A percentile compares a stretch with the other conserved stretches of the same genome.
phyloP scores from a whole-genome alignment of 2,888 invertebrate species.

The Ernsta delagoae region DNA sequence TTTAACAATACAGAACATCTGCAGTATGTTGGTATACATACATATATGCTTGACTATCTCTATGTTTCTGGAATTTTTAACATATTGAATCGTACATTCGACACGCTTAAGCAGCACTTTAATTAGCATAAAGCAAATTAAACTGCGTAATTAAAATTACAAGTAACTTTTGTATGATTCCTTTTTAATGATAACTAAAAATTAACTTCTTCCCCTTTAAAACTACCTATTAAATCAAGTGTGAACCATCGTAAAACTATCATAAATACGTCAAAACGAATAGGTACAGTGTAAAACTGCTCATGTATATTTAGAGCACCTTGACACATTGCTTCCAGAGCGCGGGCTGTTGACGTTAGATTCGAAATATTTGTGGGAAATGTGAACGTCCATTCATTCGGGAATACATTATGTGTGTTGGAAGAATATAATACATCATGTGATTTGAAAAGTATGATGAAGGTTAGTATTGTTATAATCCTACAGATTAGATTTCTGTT shows the following conservation, averaged over 20 bases:
- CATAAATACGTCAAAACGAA: conserved; percentile 41
- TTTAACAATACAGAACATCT: background rate
- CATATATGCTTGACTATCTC: background rate
- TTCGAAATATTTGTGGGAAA: conserved; percentile 44
- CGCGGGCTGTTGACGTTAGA: conserved; percentile 43
- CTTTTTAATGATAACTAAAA: too few species aligned
- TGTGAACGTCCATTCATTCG: conserved; percentile 37
- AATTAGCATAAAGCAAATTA: too few species aligned
- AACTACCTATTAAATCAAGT: conserved; percentile 29
- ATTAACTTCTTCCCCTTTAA: background rate
- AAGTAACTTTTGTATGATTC: too few species aligned
- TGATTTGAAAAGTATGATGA: background rate
- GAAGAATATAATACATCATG: background rate
- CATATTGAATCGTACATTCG: too few species aligned
- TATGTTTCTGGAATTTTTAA: background rate
- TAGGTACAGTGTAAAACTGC: conserved; percentile 36
- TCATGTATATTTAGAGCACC: conserved; percentile 62
- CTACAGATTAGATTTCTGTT: background rate
- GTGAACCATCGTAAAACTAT: conserved; percentile 39
- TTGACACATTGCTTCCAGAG: conserved; percentile 63
- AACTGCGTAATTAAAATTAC: too few species aligned
- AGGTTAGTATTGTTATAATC: background rate
- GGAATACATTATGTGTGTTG: background rate
- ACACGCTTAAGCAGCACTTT: too few species aligned
- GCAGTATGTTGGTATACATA: too few species aligned